These are phyloP conservation scores for Cebidichthys violaceus DNA, from an alignment of 2,113 vertebrate genomes.

Conservation along the genomic window DNA sequence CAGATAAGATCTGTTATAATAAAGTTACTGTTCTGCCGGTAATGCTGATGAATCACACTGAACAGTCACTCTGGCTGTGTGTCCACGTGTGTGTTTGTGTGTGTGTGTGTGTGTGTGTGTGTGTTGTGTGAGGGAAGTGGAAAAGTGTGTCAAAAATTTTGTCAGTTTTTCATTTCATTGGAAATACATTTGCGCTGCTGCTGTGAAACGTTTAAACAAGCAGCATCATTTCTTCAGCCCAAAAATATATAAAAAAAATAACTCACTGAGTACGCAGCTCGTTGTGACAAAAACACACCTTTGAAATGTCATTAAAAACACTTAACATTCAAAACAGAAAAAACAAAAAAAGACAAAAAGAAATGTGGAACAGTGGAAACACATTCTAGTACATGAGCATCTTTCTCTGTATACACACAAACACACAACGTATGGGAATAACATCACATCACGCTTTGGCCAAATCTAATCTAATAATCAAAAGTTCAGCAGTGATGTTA, in stretches of 20 bases:
- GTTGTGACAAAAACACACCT: background rate
- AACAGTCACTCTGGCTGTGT: slow-evolving; percentile 48
- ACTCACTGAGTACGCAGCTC: background rate
- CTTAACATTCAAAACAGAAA: background rate
- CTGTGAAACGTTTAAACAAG: background rate
- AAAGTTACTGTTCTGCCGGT: slow-evolving; percentile 73
- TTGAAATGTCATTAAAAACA: background rate
- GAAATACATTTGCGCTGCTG: background rate
- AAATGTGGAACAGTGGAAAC: slow-evolving; percentile 1
- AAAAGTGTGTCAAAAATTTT: background rate
- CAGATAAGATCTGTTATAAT: slow-evolving; percentile 76
- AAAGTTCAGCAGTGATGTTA: slow-evolving; percentile 64
- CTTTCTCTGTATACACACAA: slow-evolving; percentile 27
- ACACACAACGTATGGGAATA: slow-evolving; percentile 36
- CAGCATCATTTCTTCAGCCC: background rate
- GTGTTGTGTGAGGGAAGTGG: background rate
- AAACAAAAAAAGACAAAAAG: too few species aligned
- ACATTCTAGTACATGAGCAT: background rate
- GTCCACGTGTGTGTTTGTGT: background rate
- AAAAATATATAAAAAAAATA: background rate
- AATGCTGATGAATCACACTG: slow-evolving; percentile 73
- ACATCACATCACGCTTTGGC: slow-evolving; percentile 42
- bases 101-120: slow-evolving; percentile 13
- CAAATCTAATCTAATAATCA: slow-evolving; percentile 67
- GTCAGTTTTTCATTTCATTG: slow-evolving; percentile 10